A percentile compares a stretch with the other conserved stretches of the same genome.
These are phyloP conservation scores for Sarcoramphus papa DNA, from an alignment of 2,797 vertebrate species.

Conservation along the genomic window DNA sequence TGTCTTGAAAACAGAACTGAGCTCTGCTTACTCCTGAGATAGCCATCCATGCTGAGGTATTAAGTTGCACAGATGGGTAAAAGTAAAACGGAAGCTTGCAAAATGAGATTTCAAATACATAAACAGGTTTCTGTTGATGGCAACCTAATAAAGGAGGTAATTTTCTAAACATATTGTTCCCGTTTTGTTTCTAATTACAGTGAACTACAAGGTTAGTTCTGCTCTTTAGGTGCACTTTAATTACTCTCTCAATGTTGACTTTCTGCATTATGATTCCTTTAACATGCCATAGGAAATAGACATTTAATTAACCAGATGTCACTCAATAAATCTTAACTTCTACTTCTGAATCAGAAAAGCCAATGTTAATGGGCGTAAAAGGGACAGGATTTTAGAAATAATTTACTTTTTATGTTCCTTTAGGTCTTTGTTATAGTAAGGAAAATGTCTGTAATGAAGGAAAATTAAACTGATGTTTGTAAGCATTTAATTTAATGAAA, in stretches of 20 bases:
- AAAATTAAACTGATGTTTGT: constrained; percentile 32
- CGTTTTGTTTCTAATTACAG: constrained; percentile 75
- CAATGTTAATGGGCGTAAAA: not conserved
- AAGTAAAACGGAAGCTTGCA: constrained; percentile 39
- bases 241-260: constrained; percentile 72
- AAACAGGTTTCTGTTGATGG: constrained; percentile 55
- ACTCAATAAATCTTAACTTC: constrained; percentile 71
- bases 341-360: constrained; percentile 60
- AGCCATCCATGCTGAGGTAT: not conserved
- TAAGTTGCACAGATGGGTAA: constrained; percentile 18
- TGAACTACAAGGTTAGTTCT: constrained; percentile 68
- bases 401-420: constrained; percentile 24
- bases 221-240: constrained; percentile 68
- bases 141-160: constrained; percentile 64
- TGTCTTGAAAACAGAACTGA: not conserved
- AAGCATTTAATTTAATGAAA: constrained; percentile 38
- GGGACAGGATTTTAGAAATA: constrained; percentile 32
- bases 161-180: constrained; percentile 64
- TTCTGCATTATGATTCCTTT: constrained; percentile 70
- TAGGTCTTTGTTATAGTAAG: constrained; percentile 23
- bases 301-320: constrained; percentile 77
- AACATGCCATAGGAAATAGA: constrained; percentile 66
- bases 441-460: not conserved
- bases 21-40: not conserved
- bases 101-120: constrained; percentile 57